phyloP scores from a whole-genome alignment of 2,113 vertebrate genomes.

The Desmodus rotundus region DNA sequence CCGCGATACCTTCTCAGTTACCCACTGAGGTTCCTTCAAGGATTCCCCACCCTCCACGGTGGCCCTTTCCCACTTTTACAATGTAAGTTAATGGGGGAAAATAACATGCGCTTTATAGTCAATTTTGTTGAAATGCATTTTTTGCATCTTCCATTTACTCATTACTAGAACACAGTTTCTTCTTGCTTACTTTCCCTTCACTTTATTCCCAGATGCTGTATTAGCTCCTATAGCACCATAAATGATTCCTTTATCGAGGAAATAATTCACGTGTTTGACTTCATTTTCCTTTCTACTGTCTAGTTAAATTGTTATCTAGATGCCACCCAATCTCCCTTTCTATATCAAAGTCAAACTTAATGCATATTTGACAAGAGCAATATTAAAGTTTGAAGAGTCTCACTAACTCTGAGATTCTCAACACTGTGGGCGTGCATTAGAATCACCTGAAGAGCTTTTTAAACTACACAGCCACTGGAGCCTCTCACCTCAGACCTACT shows the following conservation, averaged over 20 bases:
- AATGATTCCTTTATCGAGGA: slow-evolving; percentile 60
- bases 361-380: slow-evolving; percentile 62
- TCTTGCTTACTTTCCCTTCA: slow-evolving; percentile 42
- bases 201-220: slow-evolving; percentile 30
- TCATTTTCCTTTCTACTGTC: slow-evolving; percentile 56
- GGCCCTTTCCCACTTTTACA: slow-evolving; percentile 15
- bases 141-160: slow-evolving; percentile 49
- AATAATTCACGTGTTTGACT: slow-evolving; percentile 62
- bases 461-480: background rate
- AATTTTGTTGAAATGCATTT: slow-evolving; percentile 58
- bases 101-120: slow-evolving; percentile 33
- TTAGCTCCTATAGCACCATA: slow-evolving; percentile 36
- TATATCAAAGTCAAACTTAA: slow-evolving; percentile 61
- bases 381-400: slow-evolving; percentile 64
- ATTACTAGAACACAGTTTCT: slow-evolving; percentile 45
- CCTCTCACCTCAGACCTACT: background rate
- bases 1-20: background rate
- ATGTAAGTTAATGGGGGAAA: slow-evolving; percentile 43
- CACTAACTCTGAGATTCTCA: slow-evolving; percentile 51
- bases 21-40: background rate
- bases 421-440: background rate
- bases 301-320: slow-evolving; percentile 65
- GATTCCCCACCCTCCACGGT: background rate
- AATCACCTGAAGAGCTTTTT: background rate
- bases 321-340: slow-evolving; percentile 56